Percentiles rank a stretch among this genome's conserved stretches.
phyloP scores from a whole-genome alignment of 1,140 invertebrate genomes.

The Thaumetopoea pityocampa region DNA sequence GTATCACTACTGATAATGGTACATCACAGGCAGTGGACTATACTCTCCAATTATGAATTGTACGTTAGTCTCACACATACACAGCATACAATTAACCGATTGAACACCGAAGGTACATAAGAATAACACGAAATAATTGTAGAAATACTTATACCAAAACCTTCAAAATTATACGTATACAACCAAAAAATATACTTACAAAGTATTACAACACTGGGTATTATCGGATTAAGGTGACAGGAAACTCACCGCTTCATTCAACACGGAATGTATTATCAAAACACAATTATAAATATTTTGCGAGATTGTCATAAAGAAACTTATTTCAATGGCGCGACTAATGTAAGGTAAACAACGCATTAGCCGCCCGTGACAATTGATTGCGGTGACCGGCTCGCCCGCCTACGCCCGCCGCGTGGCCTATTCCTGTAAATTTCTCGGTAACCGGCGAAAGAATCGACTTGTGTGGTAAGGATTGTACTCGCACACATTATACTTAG shows the following conservation, averaged over 20 bases:
- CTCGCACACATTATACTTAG: constrained; percentile 30
- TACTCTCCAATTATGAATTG: no score
- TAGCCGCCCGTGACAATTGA: constrained; percentile 50
- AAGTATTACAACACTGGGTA: no score
- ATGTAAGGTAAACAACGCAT: constrained; percentile 64
- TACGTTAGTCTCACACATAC: no score
- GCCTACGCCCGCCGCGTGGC: constrained; percentile 21
- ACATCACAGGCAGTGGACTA: no score
- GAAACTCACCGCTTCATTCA: constrained; percentile 26
- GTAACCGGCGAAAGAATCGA: constrained; percentile 41
- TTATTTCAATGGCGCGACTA: constrained; percentile 47
- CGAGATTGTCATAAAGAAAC: constrained; percentile 49
- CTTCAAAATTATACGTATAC: no score
- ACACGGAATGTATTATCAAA: constrained; percentile 38
- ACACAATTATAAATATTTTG: constrained; percentile 36
- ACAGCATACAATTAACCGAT: no score
- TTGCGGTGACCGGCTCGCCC: constrained; percentile 38
- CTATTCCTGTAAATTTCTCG: constrained; percentile 54
- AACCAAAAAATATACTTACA: no score
- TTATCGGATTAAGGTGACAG: constrained; percentile 38
- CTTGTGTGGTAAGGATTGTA: constrained; percentile 42
- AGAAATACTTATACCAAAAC: no score
- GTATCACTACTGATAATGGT: no score
- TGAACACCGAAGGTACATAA: no score
- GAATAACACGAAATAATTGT: no score